Evolutionary conservation across 2,888 invertebrate genomes (phyloP), one percentile per base, ranked within the genome.

Genomic region (Stratiomys singularior): DNA sequence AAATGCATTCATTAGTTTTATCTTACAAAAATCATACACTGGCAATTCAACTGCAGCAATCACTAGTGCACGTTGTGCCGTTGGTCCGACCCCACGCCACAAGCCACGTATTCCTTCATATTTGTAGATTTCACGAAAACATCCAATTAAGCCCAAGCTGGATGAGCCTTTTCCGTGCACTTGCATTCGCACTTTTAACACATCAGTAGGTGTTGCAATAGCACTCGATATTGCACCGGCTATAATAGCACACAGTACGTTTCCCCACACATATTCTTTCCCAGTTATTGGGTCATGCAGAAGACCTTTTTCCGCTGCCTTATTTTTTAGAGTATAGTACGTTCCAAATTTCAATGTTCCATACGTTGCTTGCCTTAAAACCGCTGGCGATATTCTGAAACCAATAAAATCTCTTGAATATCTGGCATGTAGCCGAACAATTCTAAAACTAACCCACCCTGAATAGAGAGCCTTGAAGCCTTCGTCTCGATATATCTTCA

Each of bases 291-390:
- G 83, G 81, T 87, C 85, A 1, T 83, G 82, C 9, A 87, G 83
- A 13, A 86, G 78, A 0, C 90, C 89, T 80, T 89, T 88, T 84
- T 90, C 88, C 13, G 91, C 89, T 56, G 94, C 85, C 79, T 91
- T 86, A 83, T 92, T 90, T 87, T 97, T 97, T 82, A 97, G 87
- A 1, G 96, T 93, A 86, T 98, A 97, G 87, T 98, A 98, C 13
- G 96, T 95, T 81, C 98, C 98, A 86, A 98, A 97, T 88, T 98
- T 98, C 80, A 98, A 96, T 46, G 97, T 97, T 82, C 98, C 98
- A 88, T 98, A 98, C 52, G 96, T 96, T 37, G 97, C 95, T 88
- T 98, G 98, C 1, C 97, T 90, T 78, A 98, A 88, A 76, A 98
- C 92, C 60, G 98, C 97, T 72, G 97, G 97, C 90, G 94, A 93